These are phyloP conservation scores for Caenorhabditis imperialis DNA, from an alignment of 2,888 invertebrate genomes.

Conservation along the genomic window DNA sequence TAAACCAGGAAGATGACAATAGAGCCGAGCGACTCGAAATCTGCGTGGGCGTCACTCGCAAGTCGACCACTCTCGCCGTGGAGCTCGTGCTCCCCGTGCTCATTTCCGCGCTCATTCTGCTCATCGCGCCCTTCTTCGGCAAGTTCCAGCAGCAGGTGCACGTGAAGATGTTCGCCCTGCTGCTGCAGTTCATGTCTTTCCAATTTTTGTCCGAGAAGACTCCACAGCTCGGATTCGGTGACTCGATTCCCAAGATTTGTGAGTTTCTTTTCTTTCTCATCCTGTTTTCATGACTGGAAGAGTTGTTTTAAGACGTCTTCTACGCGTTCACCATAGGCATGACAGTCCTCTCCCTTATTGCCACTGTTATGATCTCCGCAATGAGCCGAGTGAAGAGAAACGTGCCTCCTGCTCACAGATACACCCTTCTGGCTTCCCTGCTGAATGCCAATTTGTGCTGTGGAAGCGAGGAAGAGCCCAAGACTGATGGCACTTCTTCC, in stretches of 20 bases:
- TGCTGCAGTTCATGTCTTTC: constrained; percentile 75
- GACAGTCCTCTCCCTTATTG: constrained; percentile 70
- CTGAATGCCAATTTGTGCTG: constrained; percentile 71
- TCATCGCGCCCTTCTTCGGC: constrained; percentile 75
- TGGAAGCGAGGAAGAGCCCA: constrained; percentile 67
- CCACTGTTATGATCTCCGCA: constrained; percentile 72
- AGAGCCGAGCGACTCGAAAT: constrained; percentile 68
- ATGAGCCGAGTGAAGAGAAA: constrained; percentile 66
- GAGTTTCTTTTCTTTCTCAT: constrained; percentile 34
- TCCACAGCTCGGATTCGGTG: constrained; percentile 72
- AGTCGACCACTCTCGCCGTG: constrained; percentile 70
- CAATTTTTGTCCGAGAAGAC: constrained; percentile 74
- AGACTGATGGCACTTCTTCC: constrained; percentile 68
- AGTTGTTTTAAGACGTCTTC: constrained; percentile 66
- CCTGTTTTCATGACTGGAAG: background rate
- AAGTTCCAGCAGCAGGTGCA: constrained; percentile 71
- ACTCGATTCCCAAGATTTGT: constrained; percentile 72
- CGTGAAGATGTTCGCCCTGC: constrained; percentile 75
- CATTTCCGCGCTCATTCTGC: constrained; percentile 70
- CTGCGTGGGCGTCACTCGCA: constrained; percentile 68
- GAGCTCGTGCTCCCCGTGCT: constrained; percentile 73
- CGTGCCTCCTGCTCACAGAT: constrained; percentile 73
- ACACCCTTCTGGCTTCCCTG: constrained; percentile 69
- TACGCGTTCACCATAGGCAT: constrained; percentile 74
- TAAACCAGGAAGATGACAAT: constrained; percentile 63